Evolutionary conservation across 2,113 vertebrate species (phyloP).

Genomic region (Bubo blakistoni): DNA sequence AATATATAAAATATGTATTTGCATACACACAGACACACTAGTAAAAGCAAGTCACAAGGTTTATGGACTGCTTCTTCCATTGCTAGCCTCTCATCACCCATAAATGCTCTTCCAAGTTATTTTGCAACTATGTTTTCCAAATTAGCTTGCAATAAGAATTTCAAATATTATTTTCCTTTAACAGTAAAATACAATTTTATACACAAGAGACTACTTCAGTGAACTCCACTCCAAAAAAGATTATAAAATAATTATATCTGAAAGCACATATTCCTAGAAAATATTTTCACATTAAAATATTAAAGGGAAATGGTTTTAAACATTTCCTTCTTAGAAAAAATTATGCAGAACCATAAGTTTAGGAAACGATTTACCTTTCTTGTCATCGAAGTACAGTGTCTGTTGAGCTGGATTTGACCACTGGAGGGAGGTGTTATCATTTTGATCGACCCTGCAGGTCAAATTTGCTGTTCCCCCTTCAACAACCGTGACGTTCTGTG

Average conservation of each 20-base stretch:
- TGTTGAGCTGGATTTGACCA: conserved; percentile 99
- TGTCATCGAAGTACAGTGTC: conserved; percentile 97
- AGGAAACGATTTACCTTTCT: conserved; percentile 87
- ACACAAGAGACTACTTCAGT: background rate
- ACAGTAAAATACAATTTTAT: background rate
- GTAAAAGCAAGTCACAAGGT: background rate
- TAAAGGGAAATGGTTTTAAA: background rate
- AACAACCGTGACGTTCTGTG: conserved; percentile 94
- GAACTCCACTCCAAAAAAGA: accelerated
- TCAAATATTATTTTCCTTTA: background rate
- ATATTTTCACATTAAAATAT: background rate
- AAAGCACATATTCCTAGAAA: background rate
- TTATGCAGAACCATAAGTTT: conserved; percentile 10
- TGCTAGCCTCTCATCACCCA: background rate
- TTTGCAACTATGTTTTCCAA: background rate
- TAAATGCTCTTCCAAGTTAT: background rate
- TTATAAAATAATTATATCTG: background rate
- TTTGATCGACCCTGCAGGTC: conserved; percentile 99
- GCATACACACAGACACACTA: background rate
- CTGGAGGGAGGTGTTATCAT: conserved; percentile 99
- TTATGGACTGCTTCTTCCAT: background rate
- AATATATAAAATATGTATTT: no score
- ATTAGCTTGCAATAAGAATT: background rate
- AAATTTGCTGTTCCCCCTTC: conserved; percentile 93
- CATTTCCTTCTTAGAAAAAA: background rate